Percentiles rank a stretch among this genome's conserved stretches.
Evolutionary conservation across 2,797 vertebrate genomes (phyloP).

Genomic region (Coendou prehensilis): DNA sequence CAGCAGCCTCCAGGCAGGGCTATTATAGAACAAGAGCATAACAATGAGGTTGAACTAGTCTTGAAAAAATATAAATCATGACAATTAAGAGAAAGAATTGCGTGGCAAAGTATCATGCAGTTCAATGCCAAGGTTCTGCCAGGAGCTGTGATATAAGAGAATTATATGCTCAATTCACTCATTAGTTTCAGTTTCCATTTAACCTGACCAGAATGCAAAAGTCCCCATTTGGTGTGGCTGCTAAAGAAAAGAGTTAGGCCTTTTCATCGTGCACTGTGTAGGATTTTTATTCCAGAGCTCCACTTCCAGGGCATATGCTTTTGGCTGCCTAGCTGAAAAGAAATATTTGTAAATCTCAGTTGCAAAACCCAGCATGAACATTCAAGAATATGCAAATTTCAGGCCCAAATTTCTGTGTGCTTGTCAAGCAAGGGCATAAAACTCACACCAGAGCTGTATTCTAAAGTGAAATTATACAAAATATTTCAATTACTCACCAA

Average conservation of each 20-base stretch:
- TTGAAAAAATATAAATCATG: conserved; percentile 80
- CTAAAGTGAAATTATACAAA: conserved; percentile 75
- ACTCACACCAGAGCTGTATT: conserved; percentile 69
- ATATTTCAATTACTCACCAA: conserved; percentile 59
- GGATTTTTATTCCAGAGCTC: neutral
- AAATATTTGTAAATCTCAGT: conserved; percentile 76
- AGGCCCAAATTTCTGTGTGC: neutral
- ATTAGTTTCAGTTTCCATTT: conserved; percentile 64
- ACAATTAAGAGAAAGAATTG: conserved; percentile 76
- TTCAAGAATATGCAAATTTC: conserved; percentile 78
- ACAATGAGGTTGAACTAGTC: conserved; percentile 77
- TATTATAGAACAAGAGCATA: conserved; percentile 67
- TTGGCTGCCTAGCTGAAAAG: conserved; percentile 45
- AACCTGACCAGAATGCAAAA: neutral
- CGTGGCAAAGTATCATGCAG: conserved; percentile 56
- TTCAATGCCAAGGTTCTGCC: conserved; percentile 68
- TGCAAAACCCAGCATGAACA: conserved; percentile 76
- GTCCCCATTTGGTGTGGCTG: neutral
- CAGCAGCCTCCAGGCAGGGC: conserved; percentile 61
- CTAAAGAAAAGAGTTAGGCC: conserved; percentile 38
- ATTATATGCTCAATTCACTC: conserved; percentile 35
- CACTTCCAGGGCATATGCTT: neutral
- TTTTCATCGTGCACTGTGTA: neutral
- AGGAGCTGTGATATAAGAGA: conserved; percentile 57
- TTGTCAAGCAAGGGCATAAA: conserved; percentile 66